Base-by-base conservation (phyloP, 1,140 invertebrate species). In the Steinernema feltiae region DNA sequence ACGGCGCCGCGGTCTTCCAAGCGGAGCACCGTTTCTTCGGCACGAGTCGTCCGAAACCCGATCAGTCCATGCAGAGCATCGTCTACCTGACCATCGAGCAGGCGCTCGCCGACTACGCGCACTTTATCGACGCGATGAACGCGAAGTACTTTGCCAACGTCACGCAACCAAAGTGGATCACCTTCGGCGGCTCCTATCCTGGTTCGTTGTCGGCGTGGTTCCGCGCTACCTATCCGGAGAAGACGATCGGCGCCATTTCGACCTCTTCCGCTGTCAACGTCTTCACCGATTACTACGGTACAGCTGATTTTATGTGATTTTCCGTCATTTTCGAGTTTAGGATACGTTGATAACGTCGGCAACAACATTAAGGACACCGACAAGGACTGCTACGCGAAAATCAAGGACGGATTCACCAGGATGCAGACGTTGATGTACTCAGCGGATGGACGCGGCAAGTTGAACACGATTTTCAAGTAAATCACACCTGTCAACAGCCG, bases 21-120 rank as follows among this genome's bases (percentile, higher is more conserved):
- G 80, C 97, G 30, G 94, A 97, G 86, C 94, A 97, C 88, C 90
- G 94, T 72, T 97, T 90, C 87, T 97, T 97, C 90, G 94, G 94
- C 74, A 90, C 93, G 87, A 95, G 93, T 87, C 92, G 91, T 83
- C 95, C 94, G 1, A 94, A 92, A 15, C 29, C 70, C 75, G 76
- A 79, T 70, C 71, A 74, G 18, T 74, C 41, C 1, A 75, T 72
- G 1, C n/a, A 30, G 18, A 79, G 41, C 32, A 0, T 79, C 7
- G 21, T n/a, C 2, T 78, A 80, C 46, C 31, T 72, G 7, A 69
- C 78, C 1, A 27, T 70, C 1, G 46, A 75, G 0, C 78, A 80
- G 70, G 79, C 79, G n/a, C 32, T 80, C 30, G 79, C 41, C 15
- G 79, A 80, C 48, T 74, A 79, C 35, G 27, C 46, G 35, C 48